Evolutionary conservation across 2,888 invertebrate species (phyloP).

Genomic region (Morpho deidamia): DNA sequence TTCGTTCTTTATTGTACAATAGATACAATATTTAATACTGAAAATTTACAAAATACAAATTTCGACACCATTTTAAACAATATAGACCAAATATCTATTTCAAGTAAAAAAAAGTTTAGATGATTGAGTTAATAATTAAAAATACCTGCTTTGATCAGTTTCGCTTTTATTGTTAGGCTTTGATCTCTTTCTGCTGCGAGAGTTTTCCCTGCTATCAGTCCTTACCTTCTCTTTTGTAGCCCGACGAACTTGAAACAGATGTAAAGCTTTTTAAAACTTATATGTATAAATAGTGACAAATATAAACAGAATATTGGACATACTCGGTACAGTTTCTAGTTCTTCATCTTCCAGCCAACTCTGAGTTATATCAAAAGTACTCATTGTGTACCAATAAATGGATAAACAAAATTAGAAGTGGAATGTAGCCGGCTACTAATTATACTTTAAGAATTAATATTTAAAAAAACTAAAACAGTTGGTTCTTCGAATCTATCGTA

Average conservation of each 20-base stretch:
- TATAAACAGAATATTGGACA: not conserved
- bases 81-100: too few species aligned
- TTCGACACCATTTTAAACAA: too few species aligned
- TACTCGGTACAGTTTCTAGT: not conserved
- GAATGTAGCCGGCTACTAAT: too few species aligned
- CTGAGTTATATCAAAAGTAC: not conserved
- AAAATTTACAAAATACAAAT: too few species aligned
- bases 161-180: slow-evolving; percentile 46
- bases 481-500: too few species aligned
- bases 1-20: too few species aligned
- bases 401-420: too few species aligned
- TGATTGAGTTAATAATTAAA: too few species aligned
- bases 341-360: not conserved
- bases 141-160: slow-evolving; percentile 35
- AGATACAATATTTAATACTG: too few species aligned
- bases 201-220: slow-evolving; percentile 47
- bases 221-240: slow-evolving; percentile 39
- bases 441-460: too few species aligned
- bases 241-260: slow-evolving; percentile 31
- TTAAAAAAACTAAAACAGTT: too few species aligned
- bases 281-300: not conserved
- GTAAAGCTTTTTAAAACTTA: not conserved
- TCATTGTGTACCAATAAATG: not conserved
- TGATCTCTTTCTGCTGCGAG: slow-evolving; percentile 48
- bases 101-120: too few species aligned